Evolutionary conservation across 2,888 invertebrate species (phyloP), one percentile per base, ranked within the genome.

Genomic region (Masnerella sp.): DNA sequence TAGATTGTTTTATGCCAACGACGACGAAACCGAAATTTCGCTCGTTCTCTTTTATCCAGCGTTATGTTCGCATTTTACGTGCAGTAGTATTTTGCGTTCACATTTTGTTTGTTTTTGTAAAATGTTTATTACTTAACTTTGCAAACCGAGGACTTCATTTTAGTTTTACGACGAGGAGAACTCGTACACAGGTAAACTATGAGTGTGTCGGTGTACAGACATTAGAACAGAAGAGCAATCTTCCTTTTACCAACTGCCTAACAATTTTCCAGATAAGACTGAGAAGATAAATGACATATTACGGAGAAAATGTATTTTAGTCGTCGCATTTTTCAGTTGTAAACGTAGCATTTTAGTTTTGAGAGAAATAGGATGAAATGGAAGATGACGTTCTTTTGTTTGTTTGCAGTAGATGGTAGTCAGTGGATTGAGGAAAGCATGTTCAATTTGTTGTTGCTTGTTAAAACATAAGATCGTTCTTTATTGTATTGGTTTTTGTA

Each of bases 51-150:
- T 54, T 36, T 58, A 61, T 70, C 5, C 34, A 18, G 40, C 49
- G 69, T 69, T 69, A 69, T 54, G 61, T 61, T 54, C 54, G 69
- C 61, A 69, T 69, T 61, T 54, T 69, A 69, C 68, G 43, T 17
- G 20, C 32, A 15, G 7, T 52, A 40, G 69, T 61, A 69, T 54
- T 47, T 61, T 69, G 69, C 61, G 61, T 61, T 69, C 54, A 61
- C 15, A 38, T 69, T 68, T 61, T 54, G 59, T 59, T 61, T 52
- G 43, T 51, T 51, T 52, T 12, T 69, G 54, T 65, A 65, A 45
- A 61, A 69, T 34, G 54, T 69, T 69, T 69, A 61, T 61, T 61
- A 54, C 30, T 43, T 12, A 43, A 47, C 30, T 67, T 69, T 67
- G 32, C 38, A 49, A 47, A n/a, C n/a, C 45, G 28, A 22, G 25